These are phyloP conservation scores for Antheraea yamamai DNA, from an alignment of 2,888 invertebrate species.

Conservation along the genomic window DNA sequence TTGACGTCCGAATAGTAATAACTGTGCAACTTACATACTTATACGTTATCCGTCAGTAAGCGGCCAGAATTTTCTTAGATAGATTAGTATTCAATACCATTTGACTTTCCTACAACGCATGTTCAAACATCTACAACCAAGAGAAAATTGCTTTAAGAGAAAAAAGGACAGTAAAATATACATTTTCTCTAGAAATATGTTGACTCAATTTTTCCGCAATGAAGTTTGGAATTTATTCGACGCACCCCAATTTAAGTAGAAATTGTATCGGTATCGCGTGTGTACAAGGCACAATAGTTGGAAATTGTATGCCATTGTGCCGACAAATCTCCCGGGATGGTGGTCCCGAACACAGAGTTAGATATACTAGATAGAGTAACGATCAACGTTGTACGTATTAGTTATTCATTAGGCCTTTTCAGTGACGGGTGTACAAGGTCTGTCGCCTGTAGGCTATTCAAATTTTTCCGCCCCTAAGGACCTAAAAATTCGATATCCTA, in stretches of 20 bases:
- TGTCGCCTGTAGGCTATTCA: too few relatives aligned
- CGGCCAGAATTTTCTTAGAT: too few relatives aligned
- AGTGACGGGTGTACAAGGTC: too few relatives aligned
- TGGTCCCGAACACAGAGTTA: constrained; percentile 28
- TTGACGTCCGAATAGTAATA: too few relatives aligned
- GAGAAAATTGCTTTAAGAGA: background rate
- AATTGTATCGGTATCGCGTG: constrained; percentile 46
- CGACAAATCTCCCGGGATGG: constrained; percentile 45
- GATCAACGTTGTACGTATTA: background rate
- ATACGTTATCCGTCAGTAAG: too few relatives aligned
- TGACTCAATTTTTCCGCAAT: constrained; percentile 12
- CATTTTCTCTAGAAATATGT: constrained; percentile 21
- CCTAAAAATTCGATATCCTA: too few relatives aligned
- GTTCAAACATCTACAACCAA: background rate
- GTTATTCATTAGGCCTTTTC: background rate
- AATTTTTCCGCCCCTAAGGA: too few relatives aligned
- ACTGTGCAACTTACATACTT: too few relatives aligned
- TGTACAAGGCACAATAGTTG: constrained; percentile 51
- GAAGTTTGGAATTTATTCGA: constrained; percentile 23
- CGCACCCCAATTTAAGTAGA: constrained; percentile 53
- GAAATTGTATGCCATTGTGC: constrained; percentile 58
- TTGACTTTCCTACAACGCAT: background rate
- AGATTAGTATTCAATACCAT: background rate
- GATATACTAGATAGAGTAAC: constrained; percentile 28
- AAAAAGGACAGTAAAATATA: constrained; percentile 26